These are phyloP conservation scores for Nymphalis polychloros DNA, from an alignment of 2,888 invertebrate genomes.

Conservation along the genomic window DNA sequence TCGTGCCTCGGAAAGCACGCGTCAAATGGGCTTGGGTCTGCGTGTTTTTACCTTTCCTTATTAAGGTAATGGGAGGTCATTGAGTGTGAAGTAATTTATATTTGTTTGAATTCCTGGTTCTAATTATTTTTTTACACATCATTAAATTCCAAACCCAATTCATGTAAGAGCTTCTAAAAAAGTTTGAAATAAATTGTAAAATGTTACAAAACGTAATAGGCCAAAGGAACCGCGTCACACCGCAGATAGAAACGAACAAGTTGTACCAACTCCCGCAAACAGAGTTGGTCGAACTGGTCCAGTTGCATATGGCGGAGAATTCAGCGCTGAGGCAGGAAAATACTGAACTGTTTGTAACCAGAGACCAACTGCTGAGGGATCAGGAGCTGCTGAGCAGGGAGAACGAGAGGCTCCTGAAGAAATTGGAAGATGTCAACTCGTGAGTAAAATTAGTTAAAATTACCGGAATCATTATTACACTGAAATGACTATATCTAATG, in stretches of 20 bases:
- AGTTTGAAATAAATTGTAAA: too few relatives aligned
- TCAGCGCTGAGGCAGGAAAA: constrained; percentile 91
- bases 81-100: too few relatives aligned
- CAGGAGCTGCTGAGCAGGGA: constrained; percentile 95
- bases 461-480: too few relatives aligned
- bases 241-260: constrained; percentile 86
- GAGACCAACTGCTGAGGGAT: constrained; percentile 91
- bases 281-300: constrained; percentile 91
- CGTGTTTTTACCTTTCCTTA: too few relatives aligned
- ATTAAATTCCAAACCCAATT: too few relatives aligned
- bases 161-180: too few relatives aligned
- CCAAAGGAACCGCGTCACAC: constrained; percentile 67
- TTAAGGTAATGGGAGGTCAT: too few relatives aligned
- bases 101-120: too few relatives aligned
- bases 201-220: constrained; percentile 42
- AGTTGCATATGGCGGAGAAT: constrained; percentile 92
- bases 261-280: constrained; percentile 88
- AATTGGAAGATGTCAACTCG: constrained; percentile 94
- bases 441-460: constrained; percentile 74
- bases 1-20: too few relatives aligned
- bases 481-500: too few relatives aligned
- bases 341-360: constrained; percentile 88
- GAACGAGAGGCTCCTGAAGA: constrained; percentile 93
- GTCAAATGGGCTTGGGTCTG: too few relatives aligned
- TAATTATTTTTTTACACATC: too few relatives aligned